Percentiles rank a stretch among this genome's conserved stretches.
phyloP scores from a whole-genome alignment of 2,888 invertebrate species.

The Oasisia sp. region DNA sequence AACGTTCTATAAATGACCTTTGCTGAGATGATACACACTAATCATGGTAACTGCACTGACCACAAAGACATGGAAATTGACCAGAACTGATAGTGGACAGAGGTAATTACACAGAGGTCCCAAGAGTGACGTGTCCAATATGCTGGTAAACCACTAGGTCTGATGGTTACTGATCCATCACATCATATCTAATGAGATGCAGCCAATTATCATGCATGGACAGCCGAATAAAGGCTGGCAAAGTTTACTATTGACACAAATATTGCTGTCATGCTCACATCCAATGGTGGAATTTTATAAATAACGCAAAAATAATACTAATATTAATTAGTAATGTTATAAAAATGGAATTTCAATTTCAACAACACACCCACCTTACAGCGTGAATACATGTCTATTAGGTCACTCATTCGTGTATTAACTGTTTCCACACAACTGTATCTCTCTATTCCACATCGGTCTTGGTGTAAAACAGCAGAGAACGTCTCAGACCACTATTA shows the following conservation, averaged over 20 bases:
- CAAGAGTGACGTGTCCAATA: background rate
- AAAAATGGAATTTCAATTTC: no score
- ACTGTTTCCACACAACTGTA: no score
- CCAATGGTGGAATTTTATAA: background rate
- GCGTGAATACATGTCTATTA: no score
- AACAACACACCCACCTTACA: no score
- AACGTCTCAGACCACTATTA: background rate
- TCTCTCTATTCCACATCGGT: no score
- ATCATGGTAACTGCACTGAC: background rate
- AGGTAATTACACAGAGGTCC: background rate
- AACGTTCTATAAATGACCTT: background rate
- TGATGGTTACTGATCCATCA: background rate
- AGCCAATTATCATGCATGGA: background rate
- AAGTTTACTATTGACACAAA: background rate
- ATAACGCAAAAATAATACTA: background rate
- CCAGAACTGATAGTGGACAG: background rate
- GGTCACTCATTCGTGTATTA: no score
- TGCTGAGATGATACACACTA: background rate
- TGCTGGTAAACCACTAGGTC: background rate
- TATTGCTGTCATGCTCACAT: background rate
- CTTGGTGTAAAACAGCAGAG: no score
- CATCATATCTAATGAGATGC: background rate
- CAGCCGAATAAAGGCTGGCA: background rate
- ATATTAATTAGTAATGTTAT: background rate
- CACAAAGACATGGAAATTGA: background rate